phyloP scores from a whole-genome alignment of 2,113 vertebrate genomes.

The Pantherophis guttatus region DNA sequence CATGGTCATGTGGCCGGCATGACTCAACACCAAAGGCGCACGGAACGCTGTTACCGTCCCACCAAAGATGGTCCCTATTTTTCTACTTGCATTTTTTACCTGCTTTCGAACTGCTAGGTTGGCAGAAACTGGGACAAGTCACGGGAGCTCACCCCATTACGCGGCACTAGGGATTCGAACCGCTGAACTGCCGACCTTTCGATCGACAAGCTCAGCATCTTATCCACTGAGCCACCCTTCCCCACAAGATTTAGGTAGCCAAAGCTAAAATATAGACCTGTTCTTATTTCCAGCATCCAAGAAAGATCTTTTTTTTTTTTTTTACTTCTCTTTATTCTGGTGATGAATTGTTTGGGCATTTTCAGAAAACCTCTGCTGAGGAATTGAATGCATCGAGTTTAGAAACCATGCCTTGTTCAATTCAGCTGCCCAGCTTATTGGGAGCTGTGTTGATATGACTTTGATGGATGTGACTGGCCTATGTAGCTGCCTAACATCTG shows the following conservation, averaged over 20 bases:
- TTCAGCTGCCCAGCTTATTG: neutral
- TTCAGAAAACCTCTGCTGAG: neutral
- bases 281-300: slow-evolving; percentile 68
- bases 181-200: too few species aligned
- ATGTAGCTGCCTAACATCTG: neutral
- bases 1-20: too few species aligned
- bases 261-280: slow-evolving; percentile 58
- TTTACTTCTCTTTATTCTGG: slow-evolving; percentile 57
- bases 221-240: too few species aligned
- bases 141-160: too few species aligned
- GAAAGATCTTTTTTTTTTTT: slow-evolving; percentile 53
- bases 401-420: neutral
- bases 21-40: too few species aligned
- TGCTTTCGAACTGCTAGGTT: too few species aligned
- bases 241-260: neutral
- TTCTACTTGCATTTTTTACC: too few species aligned
- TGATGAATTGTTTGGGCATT: slow-evolving; percentile 51
- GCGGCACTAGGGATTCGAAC: too few species aligned
- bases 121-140: neutral
- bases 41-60: too few species aligned
- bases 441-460: neutral
- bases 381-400: neutral
- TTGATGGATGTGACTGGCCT: neutral
- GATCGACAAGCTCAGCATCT: too few species aligned
- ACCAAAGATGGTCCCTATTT: too few species aligned